Conservation (phyloP, 1,140 invertebrate species). For the Samia ricini region DNA sequence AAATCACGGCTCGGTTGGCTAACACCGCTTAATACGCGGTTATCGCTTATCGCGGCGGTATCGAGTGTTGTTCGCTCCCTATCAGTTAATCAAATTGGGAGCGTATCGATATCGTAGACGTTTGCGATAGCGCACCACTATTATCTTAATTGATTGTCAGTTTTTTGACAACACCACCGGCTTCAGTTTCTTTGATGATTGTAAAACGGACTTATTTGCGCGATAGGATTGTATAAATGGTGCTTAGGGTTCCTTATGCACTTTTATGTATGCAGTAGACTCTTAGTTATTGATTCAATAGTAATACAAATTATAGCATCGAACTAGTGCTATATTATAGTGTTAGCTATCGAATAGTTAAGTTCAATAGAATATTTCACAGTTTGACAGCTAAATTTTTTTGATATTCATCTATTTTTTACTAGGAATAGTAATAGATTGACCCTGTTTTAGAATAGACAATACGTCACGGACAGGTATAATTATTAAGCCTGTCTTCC, state of each 20-base stretch:
- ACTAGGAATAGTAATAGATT: too few species aligned
- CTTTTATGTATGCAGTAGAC: background rate
- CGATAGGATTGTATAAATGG: constrained; percentile 25
- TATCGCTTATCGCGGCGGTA: constrained; percentile 61
- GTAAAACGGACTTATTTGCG: constrained; percentile 2
- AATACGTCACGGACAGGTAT: too few species aligned
- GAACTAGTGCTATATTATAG: background rate
- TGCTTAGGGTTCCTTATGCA: constrained; percentile 5
- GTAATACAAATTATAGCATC: background rate
- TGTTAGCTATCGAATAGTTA: background rate
- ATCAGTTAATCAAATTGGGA: constrained; percentile 74
- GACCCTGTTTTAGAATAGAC: too few species aligned
- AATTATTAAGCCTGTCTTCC: too few species aligned
- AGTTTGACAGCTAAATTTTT: too few species aligned
- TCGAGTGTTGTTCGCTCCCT: constrained; percentile 62
- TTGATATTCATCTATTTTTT: too few species aligned
- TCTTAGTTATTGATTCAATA: too few species aligned
- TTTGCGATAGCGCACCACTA: constrained; percentile 59
- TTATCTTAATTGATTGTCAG: constrained; percentile 74
- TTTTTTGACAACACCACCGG: constrained; percentile 61
- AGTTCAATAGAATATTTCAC: background rate
- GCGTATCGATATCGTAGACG: constrained; percentile 66
- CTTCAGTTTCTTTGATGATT: constrained; percentile 51
- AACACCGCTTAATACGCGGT: constrained; percentile 68
- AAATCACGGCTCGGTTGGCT: constrained; percentile 67